A percentile compares a stretch with the other conserved stretches of the same genome.
phyloP scores from a whole-genome alignment of 2,888 invertebrate species.

The Adineta ricciae region DNA sequence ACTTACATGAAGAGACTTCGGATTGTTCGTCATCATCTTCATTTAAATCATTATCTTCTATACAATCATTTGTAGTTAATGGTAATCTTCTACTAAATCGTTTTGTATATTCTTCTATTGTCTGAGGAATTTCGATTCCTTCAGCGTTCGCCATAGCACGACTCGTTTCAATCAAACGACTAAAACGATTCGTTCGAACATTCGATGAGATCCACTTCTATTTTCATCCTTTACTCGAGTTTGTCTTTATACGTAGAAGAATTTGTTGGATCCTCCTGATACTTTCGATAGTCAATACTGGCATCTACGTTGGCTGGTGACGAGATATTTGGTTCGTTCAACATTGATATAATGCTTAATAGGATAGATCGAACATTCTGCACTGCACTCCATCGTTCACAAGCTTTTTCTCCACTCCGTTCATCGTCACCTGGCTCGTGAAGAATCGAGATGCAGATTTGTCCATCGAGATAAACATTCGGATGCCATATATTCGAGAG shows the following conservation, averaged over 20 bases:
- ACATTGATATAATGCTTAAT: not conserved
- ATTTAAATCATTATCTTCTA: not conserved
- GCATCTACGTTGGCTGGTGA: not conserved
- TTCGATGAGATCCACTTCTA: not conserved
- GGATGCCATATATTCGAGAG: not conserved
- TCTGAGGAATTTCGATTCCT: not conserved
- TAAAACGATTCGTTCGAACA: not conserved
- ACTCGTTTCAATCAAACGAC: not conserved
- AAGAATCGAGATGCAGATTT: not conserved
- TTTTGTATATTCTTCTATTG: not conserved
- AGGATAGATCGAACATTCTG: slow-evolving; percentile 18
- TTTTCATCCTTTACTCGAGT: not conserved
- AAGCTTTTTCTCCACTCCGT: not conserved
- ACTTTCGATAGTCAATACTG: not conserved
- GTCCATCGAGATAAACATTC: not conserved
- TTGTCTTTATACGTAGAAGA: not conserved
- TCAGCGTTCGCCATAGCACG: not conserved
- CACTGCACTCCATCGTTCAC: slow-evolving; percentile 12
- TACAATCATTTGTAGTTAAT: not conserved
- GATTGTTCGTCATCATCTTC: not conserved
- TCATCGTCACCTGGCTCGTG: slow-evolving; percentile 18
- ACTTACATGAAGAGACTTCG: not conserved
- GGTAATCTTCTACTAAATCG: not conserved
- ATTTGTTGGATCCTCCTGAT: not conserved
- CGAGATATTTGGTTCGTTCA: not conserved